Conservation (phyloP, 2,797 vertebrate species). For the Acanthornis magna region DNA sequence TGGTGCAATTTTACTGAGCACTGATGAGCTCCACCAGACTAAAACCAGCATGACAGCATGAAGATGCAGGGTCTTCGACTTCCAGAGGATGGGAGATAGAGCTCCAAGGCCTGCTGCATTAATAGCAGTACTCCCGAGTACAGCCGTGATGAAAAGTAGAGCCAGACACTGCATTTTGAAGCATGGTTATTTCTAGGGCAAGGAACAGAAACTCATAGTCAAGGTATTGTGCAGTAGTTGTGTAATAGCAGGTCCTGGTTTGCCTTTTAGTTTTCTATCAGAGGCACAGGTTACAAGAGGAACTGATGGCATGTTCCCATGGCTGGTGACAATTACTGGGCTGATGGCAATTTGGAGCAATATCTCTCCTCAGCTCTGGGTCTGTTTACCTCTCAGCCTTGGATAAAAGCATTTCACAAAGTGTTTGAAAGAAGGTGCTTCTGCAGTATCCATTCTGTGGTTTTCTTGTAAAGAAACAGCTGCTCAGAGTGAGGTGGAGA, state of each 20-base stretch:
- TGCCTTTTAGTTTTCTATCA: not conserved
- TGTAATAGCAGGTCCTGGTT: not conserved
- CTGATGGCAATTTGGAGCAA: not conserved
- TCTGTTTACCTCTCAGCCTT: not conserved
- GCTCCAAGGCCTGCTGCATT: not conserved
- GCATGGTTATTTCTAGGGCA: not conserved
- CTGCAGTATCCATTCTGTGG: not conserved
- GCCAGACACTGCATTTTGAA: not conserved
- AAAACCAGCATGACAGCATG: not conserved
- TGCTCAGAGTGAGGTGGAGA: not conserved
- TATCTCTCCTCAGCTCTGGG: not conserved
- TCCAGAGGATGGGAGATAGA: not conserved
- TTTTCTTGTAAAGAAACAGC: not conserved
- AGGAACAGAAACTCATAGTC: not conserved
- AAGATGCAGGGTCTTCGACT: not conserved
- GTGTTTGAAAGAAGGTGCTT: not conserved
- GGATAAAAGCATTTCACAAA: not conserved
- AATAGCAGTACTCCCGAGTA: not conserved
- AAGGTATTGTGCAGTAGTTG: not conserved
- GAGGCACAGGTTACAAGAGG: not conserved
- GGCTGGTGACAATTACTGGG: not conserved
- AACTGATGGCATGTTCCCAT: not conserved
- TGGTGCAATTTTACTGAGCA: constrained; percentile 8
- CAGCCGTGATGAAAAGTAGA: not conserved
- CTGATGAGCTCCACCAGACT: not conserved